phyloP scores from a whole-genome alignment of 2,888 invertebrate species.

The Megalurothrips usitatus region DNA sequence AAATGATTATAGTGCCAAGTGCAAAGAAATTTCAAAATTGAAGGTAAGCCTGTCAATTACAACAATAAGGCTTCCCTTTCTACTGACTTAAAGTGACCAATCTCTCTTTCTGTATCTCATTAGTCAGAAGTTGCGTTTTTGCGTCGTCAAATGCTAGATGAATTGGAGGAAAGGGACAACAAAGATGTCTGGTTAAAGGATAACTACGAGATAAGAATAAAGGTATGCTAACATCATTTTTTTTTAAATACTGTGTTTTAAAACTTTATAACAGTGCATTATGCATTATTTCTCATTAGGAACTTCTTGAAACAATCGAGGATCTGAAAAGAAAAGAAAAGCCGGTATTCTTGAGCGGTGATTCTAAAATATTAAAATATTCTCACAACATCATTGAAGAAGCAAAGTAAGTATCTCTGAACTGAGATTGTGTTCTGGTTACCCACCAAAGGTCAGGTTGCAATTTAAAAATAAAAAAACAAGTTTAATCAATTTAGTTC shows the following conservation, averaged over 20 bases:
- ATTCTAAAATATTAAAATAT: neutral
- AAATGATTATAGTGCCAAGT: conserved; percentile 34
- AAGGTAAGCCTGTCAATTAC: conserved; percentile 32
- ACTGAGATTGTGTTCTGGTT: no score
- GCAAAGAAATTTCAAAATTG: conserved; percentile 32
- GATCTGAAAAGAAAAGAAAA: neutral
- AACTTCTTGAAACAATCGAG: neutral
- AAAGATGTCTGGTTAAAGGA: neutral
- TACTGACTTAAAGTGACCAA: conserved; percentile 32
- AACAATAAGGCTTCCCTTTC: no score
- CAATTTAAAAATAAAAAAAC: neutral
- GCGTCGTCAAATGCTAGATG: neutral
- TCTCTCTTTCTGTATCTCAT: neutral
- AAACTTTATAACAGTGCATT: neutral
- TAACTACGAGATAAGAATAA: neutral
- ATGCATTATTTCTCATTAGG: neutral
- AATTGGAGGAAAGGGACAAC: neutral
- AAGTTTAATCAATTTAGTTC: neutral
- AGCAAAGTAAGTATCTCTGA: neutral
- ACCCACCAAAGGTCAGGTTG: neutral
- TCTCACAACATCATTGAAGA: neutral
- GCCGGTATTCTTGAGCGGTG: neutral
- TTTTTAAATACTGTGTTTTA: neutral
- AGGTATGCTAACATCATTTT: neutral
- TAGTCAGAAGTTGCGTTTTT: neutral